Evolutionary conservation across 2,113 vertebrate genomes (phyloP).

Genomic region (Perca fluviatilis): DNA sequence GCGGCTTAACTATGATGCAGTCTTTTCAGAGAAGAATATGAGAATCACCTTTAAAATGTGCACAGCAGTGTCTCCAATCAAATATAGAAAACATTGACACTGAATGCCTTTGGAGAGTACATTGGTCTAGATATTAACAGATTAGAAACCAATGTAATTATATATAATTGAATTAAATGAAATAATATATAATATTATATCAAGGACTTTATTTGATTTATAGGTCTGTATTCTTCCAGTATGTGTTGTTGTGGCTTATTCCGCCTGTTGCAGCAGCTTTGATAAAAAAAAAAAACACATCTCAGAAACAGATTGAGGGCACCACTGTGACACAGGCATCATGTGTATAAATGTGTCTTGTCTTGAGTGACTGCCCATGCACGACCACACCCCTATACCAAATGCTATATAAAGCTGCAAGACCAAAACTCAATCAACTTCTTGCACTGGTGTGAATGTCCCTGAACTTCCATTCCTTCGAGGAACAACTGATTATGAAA

Average conservation of each 20-base stretch:
- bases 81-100: background rate
- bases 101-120: background rate
- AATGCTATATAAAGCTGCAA: background rate
- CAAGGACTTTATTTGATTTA: background rate
- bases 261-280: slow-evolving; percentile 1
- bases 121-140: background rate
- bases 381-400: background rate
- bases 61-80: background rate
- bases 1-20: background rate
- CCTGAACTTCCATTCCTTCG: background rate
- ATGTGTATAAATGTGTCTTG: slow-evolving; percentile 34
- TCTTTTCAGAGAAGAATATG: background rate
- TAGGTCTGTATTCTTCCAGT: background rate
- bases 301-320: slow-evolving; percentile 1
- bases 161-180: no score
- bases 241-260: background rate
- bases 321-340: background rate
- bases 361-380: slow-evolving; percentile 16
- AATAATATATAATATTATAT: no score
- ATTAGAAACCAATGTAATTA: background rate
- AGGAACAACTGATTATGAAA: background rate
- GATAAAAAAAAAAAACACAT: background rate
- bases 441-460: background rate
- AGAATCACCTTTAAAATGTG: background rate
- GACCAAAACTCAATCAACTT: slow-evolving; percentile 10